phyloP scores from a whole-genome alignment of 2,113 vertebrate genomes.

The Ondatra zibethicus region DNA sequence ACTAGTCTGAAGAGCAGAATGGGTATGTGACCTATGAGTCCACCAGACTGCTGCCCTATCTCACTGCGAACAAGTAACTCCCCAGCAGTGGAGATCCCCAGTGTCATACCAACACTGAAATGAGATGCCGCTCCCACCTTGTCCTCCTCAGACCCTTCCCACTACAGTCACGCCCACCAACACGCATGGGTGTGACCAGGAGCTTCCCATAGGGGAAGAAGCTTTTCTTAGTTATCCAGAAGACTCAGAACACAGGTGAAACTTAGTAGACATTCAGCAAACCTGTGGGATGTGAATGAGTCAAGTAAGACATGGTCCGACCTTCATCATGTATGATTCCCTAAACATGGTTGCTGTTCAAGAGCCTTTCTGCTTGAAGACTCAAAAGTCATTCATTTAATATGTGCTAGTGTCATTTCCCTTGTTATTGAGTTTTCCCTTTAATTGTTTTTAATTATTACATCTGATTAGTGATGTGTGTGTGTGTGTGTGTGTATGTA shows the following conservation, averaged over 20 bases:
- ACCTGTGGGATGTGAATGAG: neutral
- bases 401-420: neutral
- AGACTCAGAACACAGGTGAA: neutral
- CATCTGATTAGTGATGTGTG: neutral
- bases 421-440: neutral
- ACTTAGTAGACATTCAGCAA: neutral
- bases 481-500: neutral
- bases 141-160: neutral
- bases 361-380: constrained; percentile 17
- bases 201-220: neutral
- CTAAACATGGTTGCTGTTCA: neutral
- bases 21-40: neutral
- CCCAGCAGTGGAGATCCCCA: neutral
- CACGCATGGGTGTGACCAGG: neutral
- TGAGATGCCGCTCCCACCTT: neutral
- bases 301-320: neutral
- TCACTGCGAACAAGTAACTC: neutral
- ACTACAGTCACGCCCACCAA: neutral
- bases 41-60: neutral
- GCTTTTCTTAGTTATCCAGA: neutral
- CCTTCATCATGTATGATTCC: neutral
- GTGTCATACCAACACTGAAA: neutral
- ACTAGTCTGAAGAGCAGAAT: neutral
- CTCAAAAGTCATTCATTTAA: neutral
- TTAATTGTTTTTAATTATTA: neutral